phyloP scores from a whole-genome alignment of 2,888 invertebrate species.

The Drosophila subquinaria region DNA sequence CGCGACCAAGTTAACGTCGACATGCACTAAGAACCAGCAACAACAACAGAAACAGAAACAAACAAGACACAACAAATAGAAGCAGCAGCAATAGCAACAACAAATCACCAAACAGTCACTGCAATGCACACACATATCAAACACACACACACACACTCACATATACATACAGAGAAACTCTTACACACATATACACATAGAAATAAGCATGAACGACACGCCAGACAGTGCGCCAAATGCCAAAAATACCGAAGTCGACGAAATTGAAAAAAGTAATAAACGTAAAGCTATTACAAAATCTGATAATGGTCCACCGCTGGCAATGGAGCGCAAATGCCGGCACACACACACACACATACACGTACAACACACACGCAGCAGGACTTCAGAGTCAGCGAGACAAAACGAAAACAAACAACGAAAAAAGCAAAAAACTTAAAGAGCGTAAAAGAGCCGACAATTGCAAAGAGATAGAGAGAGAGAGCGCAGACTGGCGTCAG shows the following conservation, averaged over 20 bases:
- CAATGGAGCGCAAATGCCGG: conserved; percentile 74
- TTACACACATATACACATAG: conserved; percentile 32
- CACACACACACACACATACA: conserved; percentile 44
- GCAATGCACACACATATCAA: conserved; percentile 38
- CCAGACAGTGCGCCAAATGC: conserved; percentile 52
- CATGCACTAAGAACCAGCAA: conserved; percentile 23
- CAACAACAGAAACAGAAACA: conserved; percentile 8
- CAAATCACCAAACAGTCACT: conserved; percentile 69
- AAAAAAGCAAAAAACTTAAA: conserved; percentile 23
- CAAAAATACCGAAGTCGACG: conserved; percentile 64
- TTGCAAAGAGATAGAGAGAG: conserved; percentile 26
- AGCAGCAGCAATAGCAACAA: conserved; percentile 60
- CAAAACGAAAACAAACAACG: conserved; percentile 36
- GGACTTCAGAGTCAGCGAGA: conserved; percentile 1
- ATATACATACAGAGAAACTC: conserved; percentile 21
- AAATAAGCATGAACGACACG: conserved; percentile 12
- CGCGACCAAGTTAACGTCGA: conserved; percentile 42
- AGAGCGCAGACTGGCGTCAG: background rate
- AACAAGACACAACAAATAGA: conserved; percentile 26
- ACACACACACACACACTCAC: conserved; percentile 22
- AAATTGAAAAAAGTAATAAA: conserved; percentile 81
- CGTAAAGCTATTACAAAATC: conserved; percentile 83
- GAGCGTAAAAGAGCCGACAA: conserved; percentile 18
- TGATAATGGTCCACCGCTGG: conserved; percentile 79
- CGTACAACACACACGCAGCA: background rate